Evolutionary conservation across 2,797 vertebrate genomes (phyloP).

Genomic region (Pantherophis vulpinus): DNA sequence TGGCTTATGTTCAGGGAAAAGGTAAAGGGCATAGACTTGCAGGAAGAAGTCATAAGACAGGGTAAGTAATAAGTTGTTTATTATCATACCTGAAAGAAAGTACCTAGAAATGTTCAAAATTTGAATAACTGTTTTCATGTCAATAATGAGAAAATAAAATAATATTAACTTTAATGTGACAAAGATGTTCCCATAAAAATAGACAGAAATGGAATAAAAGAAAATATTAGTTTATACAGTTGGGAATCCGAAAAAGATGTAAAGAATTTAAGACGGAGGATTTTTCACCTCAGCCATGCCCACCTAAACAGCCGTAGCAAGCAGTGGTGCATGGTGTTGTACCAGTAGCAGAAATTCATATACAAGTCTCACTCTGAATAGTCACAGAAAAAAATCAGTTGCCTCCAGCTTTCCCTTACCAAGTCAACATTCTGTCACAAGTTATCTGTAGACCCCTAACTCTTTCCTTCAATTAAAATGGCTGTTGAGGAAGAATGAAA

Average conservation of each 20-base stretch:
- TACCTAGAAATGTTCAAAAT: not conserved
- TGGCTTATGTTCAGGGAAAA: not conserved
- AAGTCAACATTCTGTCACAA: not conserved
- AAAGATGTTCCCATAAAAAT: not conserved
- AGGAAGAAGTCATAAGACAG: not conserved
- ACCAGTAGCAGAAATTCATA: not conserved
- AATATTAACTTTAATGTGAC: not conserved
- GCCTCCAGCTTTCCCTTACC: not conserved
- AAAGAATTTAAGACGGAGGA: not conserved
- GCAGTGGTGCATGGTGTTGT: not conserved
- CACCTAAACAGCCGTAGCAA: not conserved
- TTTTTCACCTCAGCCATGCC: not conserved
- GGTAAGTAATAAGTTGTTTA: not conserved
- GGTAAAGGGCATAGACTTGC: not conserved
- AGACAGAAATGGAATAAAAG: not conserved
- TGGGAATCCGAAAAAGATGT: not conserved
- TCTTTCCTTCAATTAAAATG: not conserved
- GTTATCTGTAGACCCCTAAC: not conserved
- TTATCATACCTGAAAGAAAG: not conserved
- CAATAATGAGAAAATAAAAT: not conserved
- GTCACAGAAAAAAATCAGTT: not conserved
- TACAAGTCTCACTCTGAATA: not conserved
- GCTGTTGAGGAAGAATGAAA: not conserved
- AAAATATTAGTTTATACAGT: not conserved
- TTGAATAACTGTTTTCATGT: not conserved